Evolutionary conservation across 2,113 vertebrate species (phyloP), one percentile per base, ranked within the genome.

Genomic region (Mastomys natalensis): DNA sequence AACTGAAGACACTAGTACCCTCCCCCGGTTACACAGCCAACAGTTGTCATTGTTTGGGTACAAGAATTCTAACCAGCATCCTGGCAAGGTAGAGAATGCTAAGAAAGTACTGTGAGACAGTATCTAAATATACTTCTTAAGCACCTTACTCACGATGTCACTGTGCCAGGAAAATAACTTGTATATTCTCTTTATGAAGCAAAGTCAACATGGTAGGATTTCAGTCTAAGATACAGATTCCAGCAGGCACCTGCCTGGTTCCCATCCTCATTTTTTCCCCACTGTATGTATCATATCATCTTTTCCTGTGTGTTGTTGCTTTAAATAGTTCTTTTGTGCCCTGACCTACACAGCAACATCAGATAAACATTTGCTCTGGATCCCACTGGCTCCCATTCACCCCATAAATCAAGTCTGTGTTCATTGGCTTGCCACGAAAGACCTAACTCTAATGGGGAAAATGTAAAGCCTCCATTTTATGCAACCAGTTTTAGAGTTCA

Each of bases 361-460:
- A 76, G n/a, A 45, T 51, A 66, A 43, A 1, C 19, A 3, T 74
- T 84, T 66, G 43, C 77, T n/a, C 48, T 48, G 55, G 58, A 91
- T n/a, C 34, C 16, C 55, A 16, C 34, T 89, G 77, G n/a, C 51
- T 96, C n/a, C 24, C 31, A 7, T 1, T 73, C 51, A 5, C 55
- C 58, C 72, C 62, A 48, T 66, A 96, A 51, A n/a, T 81, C 64
- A 73, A 80, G 58, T 74, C 48, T 43, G 66, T 0, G 15, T 16
- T 88, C 58, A 4, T 48, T 64, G 29, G 29, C 66, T 94, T 84
- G 7, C 60, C 62, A 76, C 51, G 78, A 9, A 91, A 97, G n/a
- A 84, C 9, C 34, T 93, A 66, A 60, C 90, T 87, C 62, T 90
- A 91, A 89, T 43, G 37, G 77, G 68, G 4, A 95, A 60, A 95